Conservation (phyloP, 2,113 vertebrate species). For the Caranx melampygus region DNA sequence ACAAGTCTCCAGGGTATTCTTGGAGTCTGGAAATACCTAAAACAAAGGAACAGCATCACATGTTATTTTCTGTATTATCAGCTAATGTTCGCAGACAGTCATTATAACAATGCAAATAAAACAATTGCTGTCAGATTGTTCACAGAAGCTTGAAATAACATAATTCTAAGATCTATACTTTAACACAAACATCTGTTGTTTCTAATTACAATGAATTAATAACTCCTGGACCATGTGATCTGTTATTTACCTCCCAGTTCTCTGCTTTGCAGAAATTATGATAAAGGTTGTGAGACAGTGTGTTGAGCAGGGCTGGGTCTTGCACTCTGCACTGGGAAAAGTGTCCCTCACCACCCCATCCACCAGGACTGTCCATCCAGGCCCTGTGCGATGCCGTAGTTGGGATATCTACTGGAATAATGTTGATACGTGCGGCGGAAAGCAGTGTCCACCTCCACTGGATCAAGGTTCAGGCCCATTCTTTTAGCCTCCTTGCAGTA, state of each 20-base stretch:
- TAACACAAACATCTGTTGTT: no score
- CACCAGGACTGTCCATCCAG: slow-evolving; percentile 91
- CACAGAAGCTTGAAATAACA: no score
- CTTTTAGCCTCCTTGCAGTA: slow-evolving; percentile 86
- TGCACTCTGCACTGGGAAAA: slow-evolving; percentile 85
- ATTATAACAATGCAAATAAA: not conserved
- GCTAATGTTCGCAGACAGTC: not conserved
- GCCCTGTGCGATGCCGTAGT: slow-evolving; percentile 88
- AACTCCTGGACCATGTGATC: not conserved
- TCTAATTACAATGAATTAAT: not conserved
- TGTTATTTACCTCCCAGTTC: slow-evolving; percentile 87
- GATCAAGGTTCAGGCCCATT: slow-evolving; percentile 82
- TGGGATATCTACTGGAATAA: slow-evolving; percentile 85
- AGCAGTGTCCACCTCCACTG: slow-evolving; percentile 75
- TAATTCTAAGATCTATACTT: no score
- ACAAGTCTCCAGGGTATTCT: slow-evolving; percentile 82
- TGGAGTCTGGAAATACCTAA: slow-evolving; percentile 86
- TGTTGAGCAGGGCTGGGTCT: slow-evolving; percentile 77
- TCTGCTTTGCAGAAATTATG: slow-evolving; percentile 81
- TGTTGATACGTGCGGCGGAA: slow-evolving; percentile 82
- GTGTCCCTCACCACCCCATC: slow-evolving; percentile 85
- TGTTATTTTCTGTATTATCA: not conserved
- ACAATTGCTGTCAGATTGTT: no score
- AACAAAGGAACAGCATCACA: slow-evolving; percentile 13
- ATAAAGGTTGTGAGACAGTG: slow-evolving; percentile 87